Conservation (phyloP, 2,797 vertebrate species). For the Rhinella marina region DNA sequence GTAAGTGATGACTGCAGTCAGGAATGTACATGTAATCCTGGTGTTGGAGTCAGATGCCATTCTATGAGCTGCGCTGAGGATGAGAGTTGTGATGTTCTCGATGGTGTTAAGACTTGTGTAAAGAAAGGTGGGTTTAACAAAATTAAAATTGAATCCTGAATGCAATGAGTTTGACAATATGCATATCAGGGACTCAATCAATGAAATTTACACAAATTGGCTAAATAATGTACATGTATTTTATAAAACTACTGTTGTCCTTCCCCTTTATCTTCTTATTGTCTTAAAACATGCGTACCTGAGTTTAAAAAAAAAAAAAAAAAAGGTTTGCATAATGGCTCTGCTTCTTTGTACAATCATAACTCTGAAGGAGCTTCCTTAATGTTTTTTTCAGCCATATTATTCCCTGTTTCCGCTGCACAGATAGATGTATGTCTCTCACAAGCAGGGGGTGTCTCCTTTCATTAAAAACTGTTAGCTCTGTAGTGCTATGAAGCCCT, state of each 20-base stretch:
- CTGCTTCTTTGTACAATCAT: too few species aligned
- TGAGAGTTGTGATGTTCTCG: constrained; percentile 72
- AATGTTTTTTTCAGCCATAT: too few species aligned
- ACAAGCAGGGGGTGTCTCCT: too few species aligned
- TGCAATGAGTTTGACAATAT: too few species aligned
- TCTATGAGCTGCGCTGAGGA: constrained; percentile 67
- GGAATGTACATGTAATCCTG: constrained; percentile 68
- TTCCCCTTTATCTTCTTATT: not conserved
- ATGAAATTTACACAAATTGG: not conserved
- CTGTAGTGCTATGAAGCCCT: too few species aligned
- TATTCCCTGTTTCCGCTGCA: too few species aligned
- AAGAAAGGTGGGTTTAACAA: constrained; percentile 70
- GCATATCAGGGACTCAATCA: not conserved
- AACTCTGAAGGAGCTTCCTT: too few species aligned
- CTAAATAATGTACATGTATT: not conserved
- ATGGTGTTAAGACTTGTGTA: constrained; percentile 71
- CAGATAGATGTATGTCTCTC: too few species aligned
- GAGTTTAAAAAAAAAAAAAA: too few species aligned
- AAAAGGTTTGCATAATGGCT: too few species aligned
- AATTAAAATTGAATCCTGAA: not conserved
- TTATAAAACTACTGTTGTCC: not conserved
- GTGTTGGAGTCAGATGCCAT: constrained; percentile 68
- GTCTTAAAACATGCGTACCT: not conserved
- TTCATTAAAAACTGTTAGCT: too few species aligned
- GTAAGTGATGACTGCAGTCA: not conserved